Conservation (phyloP, 2,797 vertebrate species). For the Anguilla megastoma region DNA sequence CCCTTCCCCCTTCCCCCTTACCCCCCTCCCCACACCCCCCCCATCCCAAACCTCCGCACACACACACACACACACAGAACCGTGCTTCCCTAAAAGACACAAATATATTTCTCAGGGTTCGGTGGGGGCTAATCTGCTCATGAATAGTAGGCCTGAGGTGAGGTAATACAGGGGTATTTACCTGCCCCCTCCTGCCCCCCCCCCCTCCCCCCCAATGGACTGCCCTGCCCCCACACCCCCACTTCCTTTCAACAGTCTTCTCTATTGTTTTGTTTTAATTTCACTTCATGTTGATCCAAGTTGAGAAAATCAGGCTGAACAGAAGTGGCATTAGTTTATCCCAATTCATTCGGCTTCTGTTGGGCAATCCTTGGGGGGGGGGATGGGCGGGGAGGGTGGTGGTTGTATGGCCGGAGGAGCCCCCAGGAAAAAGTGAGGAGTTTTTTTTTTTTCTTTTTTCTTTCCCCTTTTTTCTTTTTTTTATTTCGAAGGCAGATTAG, state of each 20-base stretch:
- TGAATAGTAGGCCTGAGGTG: conserved; percentile 28
- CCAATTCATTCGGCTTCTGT: not conserved
- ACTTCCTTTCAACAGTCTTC: conserved; percentile 36
- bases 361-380: not conserved
- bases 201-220: conserved; percentile 59
- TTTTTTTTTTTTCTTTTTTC: conserved; percentile 43
- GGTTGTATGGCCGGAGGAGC: not conserved
- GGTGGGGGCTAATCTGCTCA: conserved; percentile 37
- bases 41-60: not conserved
- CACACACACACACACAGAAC: conserved; percentile 26
- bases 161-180: conserved; percentile 60
- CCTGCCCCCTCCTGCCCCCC: conserved; percentile 65
- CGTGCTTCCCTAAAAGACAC: conserved; percentile 58
- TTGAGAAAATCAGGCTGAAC: not conserved
- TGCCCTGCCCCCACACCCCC: conserved; percentile 31
- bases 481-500: conserved; percentile 91
- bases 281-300: conserved; percentile 67
- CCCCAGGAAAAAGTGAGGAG: not conserved
- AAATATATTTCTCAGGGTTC: conserved; percentile 59
- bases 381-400: not conserved
- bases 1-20: not conserved
- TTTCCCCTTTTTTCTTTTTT: conserved; percentile 54
- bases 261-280: conserved; percentile 50
- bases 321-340: not conserved
- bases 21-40: not conserved